These are phyloP conservation scores for Mantis religiosa DNA, from an alignment of 2,888 invertebrate species.

Conservation along the genomic window DNA sequence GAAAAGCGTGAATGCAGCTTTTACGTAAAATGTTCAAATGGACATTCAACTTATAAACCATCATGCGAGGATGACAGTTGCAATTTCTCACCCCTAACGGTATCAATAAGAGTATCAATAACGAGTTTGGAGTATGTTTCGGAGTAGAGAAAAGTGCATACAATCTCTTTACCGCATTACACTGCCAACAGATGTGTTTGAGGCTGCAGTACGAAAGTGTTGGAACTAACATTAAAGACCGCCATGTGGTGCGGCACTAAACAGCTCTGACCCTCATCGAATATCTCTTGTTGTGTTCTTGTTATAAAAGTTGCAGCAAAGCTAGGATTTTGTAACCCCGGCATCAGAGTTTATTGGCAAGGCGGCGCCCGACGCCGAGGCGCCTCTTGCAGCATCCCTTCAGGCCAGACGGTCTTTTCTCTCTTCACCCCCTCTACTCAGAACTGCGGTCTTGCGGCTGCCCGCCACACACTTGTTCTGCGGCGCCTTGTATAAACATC, in stretches of 20 bases:
- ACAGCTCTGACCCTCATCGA: background rate
- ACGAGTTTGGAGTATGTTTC: no score
- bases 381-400: conserved; percentile 5
- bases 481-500: background rate
- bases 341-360: background rate
- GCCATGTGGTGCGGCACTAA: background rate
- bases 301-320: background rate
- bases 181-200: no score
- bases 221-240: background rate
- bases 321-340: background rate
- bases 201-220: background rate
- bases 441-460: background rate
- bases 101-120: no score
- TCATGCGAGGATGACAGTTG: no score
- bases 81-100: no score
- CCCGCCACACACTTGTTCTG: background rate
- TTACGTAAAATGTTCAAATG: no score
- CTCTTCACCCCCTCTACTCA: background rate
- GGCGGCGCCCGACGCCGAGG: conserved; percentile 8
- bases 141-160: no score
- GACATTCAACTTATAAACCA: no score
- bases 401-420: background rate
- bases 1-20: no score
- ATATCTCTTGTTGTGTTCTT: background rate
- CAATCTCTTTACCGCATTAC: no score